Percentiles rank a stretch among this genome's conserved stretches.
phyloP scores from a whole-genome alignment of 2,888 invertebrate species.

The Taenaris catops region DNA sequence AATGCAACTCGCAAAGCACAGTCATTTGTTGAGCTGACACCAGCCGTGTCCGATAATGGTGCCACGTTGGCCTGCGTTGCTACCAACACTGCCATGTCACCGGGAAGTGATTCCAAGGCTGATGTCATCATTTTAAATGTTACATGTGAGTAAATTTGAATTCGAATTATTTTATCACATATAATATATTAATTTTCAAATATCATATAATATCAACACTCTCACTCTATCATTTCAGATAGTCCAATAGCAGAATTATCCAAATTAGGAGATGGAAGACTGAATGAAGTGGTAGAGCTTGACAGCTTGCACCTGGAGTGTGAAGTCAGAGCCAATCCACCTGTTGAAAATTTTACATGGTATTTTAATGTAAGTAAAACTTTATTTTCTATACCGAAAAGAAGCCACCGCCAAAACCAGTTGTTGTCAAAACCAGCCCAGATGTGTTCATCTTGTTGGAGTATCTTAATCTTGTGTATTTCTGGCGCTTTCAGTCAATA shows the following conservation, averaged over 20 bases:
- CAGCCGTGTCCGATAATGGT: conserved; percentile 55
- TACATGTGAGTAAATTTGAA: conserved; percentile 72
- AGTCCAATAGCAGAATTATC: conserved; percentile 65
- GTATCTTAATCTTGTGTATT: too few relatives aligned
- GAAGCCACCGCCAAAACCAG: too few relatives aligned
- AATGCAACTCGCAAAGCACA: conserved; percentile 47
- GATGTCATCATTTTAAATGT: conserved; percentile 69
- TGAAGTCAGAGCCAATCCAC: conserved; percentile 65
- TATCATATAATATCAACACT: too few relatives aligned
- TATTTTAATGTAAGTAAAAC: conserved; percentile 64
- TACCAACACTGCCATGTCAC: conserved; percentile 64
- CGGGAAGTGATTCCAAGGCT: conserved; percentile 62
- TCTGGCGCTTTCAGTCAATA: too few relatives aligned
- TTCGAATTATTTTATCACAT: background rate
- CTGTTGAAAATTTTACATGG: conserved; percentile 57
- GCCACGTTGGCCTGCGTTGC: conserved; percentile 69
- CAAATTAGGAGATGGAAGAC: conserved; percentile 47
- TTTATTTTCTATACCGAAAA: too few relatives aligned
- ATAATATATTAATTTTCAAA: background rate
- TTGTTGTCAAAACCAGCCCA: too few relatives aligned
- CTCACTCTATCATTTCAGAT: conserved; percentile 53
- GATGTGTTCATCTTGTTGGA: too few relatives aligned
- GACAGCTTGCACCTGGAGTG: conserved; percentile 61
- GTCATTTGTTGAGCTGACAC: conserved; percentile 56
- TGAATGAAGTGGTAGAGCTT: conserved; percentile 58